Percentiles rank a stretch among this genome's conserved stretches.
These are phyloP conservation scores for Acanthoscelides obtectus DNA, from an alignment of 2,888 invertebrate species.

Conservation along the genomic window DNA sequence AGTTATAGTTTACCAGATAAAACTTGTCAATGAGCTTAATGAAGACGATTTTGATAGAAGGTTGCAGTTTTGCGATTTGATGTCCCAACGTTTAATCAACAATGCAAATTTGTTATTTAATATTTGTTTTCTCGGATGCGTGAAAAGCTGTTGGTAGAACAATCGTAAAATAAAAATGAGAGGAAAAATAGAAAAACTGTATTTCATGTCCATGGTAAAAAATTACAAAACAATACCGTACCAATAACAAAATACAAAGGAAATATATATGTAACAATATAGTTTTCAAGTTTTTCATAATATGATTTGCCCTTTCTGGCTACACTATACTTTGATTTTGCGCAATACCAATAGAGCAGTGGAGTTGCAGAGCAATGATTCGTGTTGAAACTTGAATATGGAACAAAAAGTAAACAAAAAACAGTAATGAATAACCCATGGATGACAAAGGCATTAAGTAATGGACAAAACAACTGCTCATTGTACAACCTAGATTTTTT, in stretches of 20 bases:
- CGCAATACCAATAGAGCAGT: constrained; percentile 82
- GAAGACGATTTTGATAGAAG: no score
- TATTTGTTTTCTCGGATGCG: no score
- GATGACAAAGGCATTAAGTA: constrained; percentile 64
- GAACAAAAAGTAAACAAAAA: constrained; percentile 75
- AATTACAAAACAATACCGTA: constrained; percentile 79
- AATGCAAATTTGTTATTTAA: no score
- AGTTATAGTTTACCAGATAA: no score
- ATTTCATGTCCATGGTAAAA: constrained; percentile 86
- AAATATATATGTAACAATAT: constrained; percentile 70
- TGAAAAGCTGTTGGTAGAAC: no score
- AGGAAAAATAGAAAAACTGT: not conserved
- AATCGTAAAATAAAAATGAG: not conserved
- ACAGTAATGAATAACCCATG: constrained; percentile 70
- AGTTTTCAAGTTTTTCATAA: constrained; percentile 36
- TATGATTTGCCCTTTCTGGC: not conserved
- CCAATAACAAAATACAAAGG: constrained; percentile 76
- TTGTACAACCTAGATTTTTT: constrained; percentile 2
- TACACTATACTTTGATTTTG: constrained; percentile 56
- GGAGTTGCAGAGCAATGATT: constrained; percentile 83
- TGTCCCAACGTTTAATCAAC: no score
- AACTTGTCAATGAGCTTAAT: no score
- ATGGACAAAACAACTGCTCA: constrained; percentile 32
- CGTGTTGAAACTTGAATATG: constrained; percentile 92
- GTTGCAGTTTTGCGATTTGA: no score